Percentiles rank a stretch among this genome's conserved stretches.
Conservation (phyloP, 1,140 invertebrate species). For the Caenorhabditis brenneri region DNA sequence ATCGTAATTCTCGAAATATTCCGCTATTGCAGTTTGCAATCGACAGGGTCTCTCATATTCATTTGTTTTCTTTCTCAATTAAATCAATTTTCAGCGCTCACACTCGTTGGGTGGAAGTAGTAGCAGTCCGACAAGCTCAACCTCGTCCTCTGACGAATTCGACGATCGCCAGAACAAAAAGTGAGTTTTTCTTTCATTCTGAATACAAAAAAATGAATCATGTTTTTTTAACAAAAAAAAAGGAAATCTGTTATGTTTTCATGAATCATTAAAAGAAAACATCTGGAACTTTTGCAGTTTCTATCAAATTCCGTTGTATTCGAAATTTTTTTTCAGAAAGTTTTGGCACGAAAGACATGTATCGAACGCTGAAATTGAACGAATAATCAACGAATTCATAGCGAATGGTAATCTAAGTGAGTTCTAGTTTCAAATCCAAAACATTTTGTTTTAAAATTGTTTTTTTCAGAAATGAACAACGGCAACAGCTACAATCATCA, state of each 20-base stretch:
- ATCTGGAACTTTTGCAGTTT: too few relatives aligned
- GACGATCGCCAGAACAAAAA: neutral
- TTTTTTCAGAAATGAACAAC: conserved; percentile 3
- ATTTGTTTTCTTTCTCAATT: neutral
- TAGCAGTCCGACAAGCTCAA: neutral
- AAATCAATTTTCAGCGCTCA: neutral
- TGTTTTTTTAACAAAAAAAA: neutral
- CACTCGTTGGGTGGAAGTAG: conserved; percentile 25
- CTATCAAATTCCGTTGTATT: neutral
- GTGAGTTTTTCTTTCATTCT: neutral
- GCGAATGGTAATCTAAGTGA: conserved; percentile 31
- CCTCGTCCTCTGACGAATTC: conserved; percentile 19
- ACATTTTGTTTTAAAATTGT: neutral
- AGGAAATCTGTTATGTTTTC: too few relatives aligned
- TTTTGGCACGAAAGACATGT: conserved; percentile 1
- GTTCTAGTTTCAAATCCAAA: neutral
- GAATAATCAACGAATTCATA: conserved; percentile 2
- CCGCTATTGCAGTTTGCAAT: neutral
- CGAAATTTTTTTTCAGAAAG: neutral
- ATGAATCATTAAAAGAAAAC: too few relatives aligned
- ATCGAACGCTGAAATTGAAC: conserved; percentile 13
- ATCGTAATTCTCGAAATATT: conserved; percentile 9
- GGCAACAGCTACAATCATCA: conserved; percentile 20
- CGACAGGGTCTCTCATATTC: neutral
- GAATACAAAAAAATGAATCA: neutral